Percentiles rank a stretch among this genome's conserved stretches.
phyloP scores from a whole-genome alignment of 2,888 invertebrate species.

The Caenorhabditis macrosperma region DNA sequence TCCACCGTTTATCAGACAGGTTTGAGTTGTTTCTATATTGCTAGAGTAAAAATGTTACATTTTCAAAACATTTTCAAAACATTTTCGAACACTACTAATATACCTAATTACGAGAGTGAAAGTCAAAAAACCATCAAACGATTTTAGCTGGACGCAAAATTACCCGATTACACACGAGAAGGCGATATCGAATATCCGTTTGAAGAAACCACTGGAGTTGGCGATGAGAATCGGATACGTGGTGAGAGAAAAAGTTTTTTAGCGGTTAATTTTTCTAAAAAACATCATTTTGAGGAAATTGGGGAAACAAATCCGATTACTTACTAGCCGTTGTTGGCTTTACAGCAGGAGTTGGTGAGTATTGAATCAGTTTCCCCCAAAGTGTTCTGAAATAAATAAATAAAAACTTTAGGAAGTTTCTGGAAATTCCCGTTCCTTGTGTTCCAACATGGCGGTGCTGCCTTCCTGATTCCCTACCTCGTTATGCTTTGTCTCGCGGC shows the following conservation, averaged over 20 bases:
- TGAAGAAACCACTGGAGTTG: constrained; percentile 77
- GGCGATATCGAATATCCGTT: constrained; percentile 80
- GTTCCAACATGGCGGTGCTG: constrained; percentile 79
- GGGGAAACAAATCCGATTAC: constrained; percentile 83
- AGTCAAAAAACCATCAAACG: neutral
- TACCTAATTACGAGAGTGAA: too few species aligned
- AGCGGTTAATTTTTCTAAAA: neutral
- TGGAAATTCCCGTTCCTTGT: constrained; percentile 85
- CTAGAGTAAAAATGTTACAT: neutral
- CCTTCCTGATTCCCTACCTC: constrained; percentile 89
- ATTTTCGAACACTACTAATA: too few species aligned
- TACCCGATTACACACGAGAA: constrained; percentile 73
- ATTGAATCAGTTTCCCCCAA: neutral
- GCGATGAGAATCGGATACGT: constrained; percentile 82
- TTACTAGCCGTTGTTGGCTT: constrained; percentile 84
- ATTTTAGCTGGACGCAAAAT: constrained; percentile 68
- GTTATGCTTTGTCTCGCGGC: constrained; percentile 88
- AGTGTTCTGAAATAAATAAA: neutral
- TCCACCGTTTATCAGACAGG: constrained; percentile 69
- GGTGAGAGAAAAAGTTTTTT: constrained; percentile 12
- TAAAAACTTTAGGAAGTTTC: constrained; percentile 82
- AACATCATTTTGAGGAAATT: constrained; percentile 80
- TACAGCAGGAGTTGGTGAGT: constrained; percentile 75
- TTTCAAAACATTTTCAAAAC: constrained; percentile 12
- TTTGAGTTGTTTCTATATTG: constrained; percentile 9